Conservation (phyloP, 2,888 invertebrate species). For the Cryptophagus acutangulus region DNA sequence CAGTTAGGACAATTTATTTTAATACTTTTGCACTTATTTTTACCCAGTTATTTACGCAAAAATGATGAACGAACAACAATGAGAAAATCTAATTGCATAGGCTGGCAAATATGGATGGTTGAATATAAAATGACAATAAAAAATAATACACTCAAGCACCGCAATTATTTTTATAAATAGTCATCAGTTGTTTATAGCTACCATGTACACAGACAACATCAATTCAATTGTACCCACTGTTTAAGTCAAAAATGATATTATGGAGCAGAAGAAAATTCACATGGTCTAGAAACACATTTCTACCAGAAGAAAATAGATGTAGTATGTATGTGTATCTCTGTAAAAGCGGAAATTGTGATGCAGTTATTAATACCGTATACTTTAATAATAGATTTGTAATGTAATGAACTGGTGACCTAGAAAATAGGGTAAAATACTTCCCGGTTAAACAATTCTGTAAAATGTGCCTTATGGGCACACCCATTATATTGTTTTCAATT, state of each 20-base stretch:
- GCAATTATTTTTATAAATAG: too few relatives aligned
- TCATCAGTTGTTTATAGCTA: too few relatives aligned
- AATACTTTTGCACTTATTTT: too few relatives aligned
- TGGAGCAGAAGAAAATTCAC: neutral
- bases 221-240: conserved; percentile 2
- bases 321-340: too few relatives aligned
- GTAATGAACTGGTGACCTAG: conserved; percentile 13
- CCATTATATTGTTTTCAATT: conserved; percentile 1
- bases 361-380: conserved; percentile 5
- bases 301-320: neutral
- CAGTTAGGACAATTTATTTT: too few relatives aligned
- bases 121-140: too few relatives aligned
- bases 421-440: conserved; percentile 14
- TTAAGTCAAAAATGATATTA: neutral
- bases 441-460: conserved; percentile 9
- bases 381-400: neutral
- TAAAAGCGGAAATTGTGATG: conserved; percentile 4
- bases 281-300: conserved; percentile 2
- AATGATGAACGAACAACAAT: too few relatives aligned
- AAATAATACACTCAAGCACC: too few relatives aligned
- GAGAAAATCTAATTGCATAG: too few relatives aligned
- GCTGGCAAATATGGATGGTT: too few relatives aligned
- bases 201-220: neutral
- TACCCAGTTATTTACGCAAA: too few relatives aligned
- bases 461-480: conserved; percentile 7